phyloP scores from a whole-genome alignment of 2,113 vertebrate species.

The Bagarius yarrelli region DNA sequence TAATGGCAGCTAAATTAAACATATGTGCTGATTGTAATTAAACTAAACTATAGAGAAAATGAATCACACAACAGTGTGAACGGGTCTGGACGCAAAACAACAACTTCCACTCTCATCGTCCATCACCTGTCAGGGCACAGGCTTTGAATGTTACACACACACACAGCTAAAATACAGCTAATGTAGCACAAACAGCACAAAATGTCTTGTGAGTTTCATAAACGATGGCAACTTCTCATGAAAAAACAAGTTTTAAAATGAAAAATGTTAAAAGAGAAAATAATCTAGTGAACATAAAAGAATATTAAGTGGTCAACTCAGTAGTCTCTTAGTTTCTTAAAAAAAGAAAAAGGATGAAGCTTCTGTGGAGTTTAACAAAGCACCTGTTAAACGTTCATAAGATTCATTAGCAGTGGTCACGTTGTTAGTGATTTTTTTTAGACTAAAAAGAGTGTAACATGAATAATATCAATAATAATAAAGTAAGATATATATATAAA shows the following conservation, averaged over 20 bases:
- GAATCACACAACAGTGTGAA: slow-evolving; percentile 11
- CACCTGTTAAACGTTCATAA: neutral
- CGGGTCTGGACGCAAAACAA: slow-evolving; percentile 1
- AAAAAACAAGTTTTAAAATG: slow-evolving; percentile 36
- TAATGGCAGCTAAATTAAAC: slow-evolving; percentile 15
- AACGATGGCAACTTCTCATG: neutral
- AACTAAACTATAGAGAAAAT: neutral
- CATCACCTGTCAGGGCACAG: neutral
- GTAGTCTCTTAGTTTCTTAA: slow-evolving; percentile 31
- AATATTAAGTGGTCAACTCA: slow-evolving; percentile 44
- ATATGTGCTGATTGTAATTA: neutral
- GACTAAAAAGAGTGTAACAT: neutral
- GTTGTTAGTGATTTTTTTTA: neutral
- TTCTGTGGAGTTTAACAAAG: neutral
- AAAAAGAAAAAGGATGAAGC: neutral
- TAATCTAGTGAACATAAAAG: slow-evolving; percentile 10
- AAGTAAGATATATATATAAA: neutral
- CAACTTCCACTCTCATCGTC: no score
- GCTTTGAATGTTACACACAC: neutral
- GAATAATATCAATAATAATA: neutral
- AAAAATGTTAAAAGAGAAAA: slow-evolving; percentile 35
- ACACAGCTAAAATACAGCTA: slow-evolving; percentile 44
- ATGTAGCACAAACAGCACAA: slow-evolving; percentile 45
- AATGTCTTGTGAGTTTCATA: slow-evolving; percentile 44
- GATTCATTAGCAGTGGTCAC: slow-evolving; percentile 10